Conservation (phyloP, 2,797 vertebrate species). For the Schizopygopsis pylzovi region DNA sequence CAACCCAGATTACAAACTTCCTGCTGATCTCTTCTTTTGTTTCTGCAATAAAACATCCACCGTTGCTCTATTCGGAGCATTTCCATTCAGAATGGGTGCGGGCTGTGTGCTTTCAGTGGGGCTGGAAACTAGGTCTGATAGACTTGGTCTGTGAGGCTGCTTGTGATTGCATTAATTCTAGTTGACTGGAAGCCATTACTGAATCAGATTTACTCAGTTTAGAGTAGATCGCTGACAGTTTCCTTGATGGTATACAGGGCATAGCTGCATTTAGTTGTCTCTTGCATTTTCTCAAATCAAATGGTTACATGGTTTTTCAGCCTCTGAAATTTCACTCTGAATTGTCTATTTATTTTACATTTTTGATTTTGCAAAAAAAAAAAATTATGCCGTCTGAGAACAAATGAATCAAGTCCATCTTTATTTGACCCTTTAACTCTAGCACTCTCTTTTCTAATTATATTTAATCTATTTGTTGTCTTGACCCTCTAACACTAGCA, state of each 20-base stretch:
- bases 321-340: neutral
- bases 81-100: neutral
- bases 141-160: neutral
- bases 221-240: neutral
- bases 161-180: neutral
- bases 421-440: no score
- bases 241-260: neutral
- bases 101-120: neutral
- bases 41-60: neutral
- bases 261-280: neutral
- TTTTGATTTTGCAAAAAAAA: no score
- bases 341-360: neutral
- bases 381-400: no score
- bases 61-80: neutral
- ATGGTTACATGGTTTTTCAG: neutral
- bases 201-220: neutral
- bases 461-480: no score
- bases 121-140: neutral
- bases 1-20: neutral
- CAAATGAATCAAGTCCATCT: no score
- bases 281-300: neutral
- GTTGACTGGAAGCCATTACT: neutral
- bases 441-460: no score
- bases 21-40: neutral
- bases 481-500: no score